Conservation (phyloP, 2,797 vertebrate genomes). For the Pyrrhura leucotis region DNA sequence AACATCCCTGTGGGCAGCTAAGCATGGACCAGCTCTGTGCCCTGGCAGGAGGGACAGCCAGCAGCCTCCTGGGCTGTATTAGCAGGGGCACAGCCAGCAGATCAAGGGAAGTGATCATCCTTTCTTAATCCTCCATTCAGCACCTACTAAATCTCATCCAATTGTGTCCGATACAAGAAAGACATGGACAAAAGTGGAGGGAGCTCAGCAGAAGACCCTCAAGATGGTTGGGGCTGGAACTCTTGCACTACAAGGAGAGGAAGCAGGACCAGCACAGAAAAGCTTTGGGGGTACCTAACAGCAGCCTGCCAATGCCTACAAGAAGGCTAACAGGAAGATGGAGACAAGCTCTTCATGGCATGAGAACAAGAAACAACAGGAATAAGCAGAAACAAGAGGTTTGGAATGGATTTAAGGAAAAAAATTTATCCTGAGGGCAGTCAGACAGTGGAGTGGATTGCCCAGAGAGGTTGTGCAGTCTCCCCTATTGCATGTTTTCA, state of each 20-base stretch:
- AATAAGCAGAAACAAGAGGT: not conserved
- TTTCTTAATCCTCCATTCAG: not conserved
- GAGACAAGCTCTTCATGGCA: not conserved
- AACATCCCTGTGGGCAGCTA: not conserved
- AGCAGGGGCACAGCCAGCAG: not conserved
- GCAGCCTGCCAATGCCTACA: not conserved
- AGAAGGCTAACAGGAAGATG: not conserved
- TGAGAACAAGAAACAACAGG: not conserved
- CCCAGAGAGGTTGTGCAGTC: not conserved
- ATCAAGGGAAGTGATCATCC: not conserved
- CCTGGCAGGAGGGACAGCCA: not conserved
- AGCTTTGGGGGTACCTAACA: not conserved
- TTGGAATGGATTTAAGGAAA: not conserved
- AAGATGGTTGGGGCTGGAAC: fast-evolving
- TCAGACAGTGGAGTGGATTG: not conserved
- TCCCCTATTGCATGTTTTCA: not conserved
- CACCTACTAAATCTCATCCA: not conserved
- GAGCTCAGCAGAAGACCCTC: not conserved
- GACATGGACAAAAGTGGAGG: not conserved
- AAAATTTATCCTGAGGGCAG: not conserved
- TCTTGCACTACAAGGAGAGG: not conserved
- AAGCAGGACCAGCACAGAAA: not conserved
- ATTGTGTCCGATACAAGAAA: not conserved
- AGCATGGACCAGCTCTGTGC: not conserved
- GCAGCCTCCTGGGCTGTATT: not conserved